Evolutionary conservation across 92 coral and sea anemone species (phyloP).

Genomic region (Parazoanthus darwini): DNA sequence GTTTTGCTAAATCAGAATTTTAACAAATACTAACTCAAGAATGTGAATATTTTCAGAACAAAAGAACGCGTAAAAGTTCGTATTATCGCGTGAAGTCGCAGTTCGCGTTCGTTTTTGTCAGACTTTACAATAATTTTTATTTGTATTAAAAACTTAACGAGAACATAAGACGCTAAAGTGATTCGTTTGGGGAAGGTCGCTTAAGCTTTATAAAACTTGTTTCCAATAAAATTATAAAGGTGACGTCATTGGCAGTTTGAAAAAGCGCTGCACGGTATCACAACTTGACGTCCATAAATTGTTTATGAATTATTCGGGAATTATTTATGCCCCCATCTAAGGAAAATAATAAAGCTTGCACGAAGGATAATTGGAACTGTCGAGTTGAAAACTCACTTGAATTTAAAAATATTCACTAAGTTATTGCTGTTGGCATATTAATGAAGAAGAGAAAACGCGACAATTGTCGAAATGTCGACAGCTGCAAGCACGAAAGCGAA

Average conservation of each 20-base stretch:
- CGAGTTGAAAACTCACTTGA: slow-evolving; percentile 11
- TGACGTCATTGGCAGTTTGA: slow-evolving; percentile 32
- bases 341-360: slow-evolving; percentile 14
- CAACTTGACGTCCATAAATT: slow-evolving; percentile 14
- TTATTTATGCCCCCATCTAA: slow-evolving; percentile 37
- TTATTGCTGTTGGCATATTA: slow-evolving; percentile 24
- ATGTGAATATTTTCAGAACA: slow-evolving; percentile 10
- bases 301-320: slow-evolving; percentile 18
- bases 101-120: background rate
- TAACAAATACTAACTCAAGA: background rate
- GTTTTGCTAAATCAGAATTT: background rate
- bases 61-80: background rate
- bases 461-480: background rate
- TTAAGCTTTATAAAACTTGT: background rate
- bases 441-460: background rate
- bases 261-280: slow-evolving; percentile 1
- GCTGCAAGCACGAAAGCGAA: slow-evolving; percentile 11
- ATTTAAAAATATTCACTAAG: background rate
- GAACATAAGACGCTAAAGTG: slow-evolving; percentile 8
- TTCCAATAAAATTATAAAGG: background rate
- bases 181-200: background rate
- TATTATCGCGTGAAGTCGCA: background rate
- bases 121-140: background rate
- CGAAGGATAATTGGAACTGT: slow-evolving; percentile 23
- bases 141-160: slow-evolving; percentile 25